phyloP scores from a whole-genome alignment of 2,888 invertebrate genomes.

The Gastracanthus pulcherrimus region DNA sequence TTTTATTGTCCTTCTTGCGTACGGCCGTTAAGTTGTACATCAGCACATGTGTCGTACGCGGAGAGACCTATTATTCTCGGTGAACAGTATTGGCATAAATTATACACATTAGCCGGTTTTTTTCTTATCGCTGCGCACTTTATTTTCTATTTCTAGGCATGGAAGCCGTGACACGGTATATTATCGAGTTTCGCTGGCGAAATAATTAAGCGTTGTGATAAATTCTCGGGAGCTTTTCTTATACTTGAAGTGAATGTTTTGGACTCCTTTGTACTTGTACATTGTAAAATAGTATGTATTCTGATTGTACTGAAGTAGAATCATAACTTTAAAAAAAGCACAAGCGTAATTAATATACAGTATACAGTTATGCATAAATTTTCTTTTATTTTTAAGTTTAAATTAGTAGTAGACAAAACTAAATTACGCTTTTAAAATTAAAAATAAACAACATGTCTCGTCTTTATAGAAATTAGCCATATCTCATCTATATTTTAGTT shows the following conservation, averaged over 20 bases:
- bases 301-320: too few species aligned
- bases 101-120: slow-evolving; percentile 26
- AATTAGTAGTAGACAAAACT: too few species aligned
- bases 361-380: too few species aligned
- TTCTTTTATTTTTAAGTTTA: too few species aligned
- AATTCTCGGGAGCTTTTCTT: background rate
- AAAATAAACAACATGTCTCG: too few species aligned
- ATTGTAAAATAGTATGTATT: background rate
- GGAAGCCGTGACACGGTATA: slow-evolving; percentile 14
- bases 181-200: slow-evolving; percentile 33
- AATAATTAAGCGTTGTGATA: slow-evolving; percentile 10
- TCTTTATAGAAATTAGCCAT: background rate
- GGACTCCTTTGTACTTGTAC: background rate
- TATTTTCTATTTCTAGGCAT: slow-evolving; percentile 31
- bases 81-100: slow-evolving; percentile 33
- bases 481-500: background rate
- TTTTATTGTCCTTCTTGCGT: slow-evolving; percentile 41
- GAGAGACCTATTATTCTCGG: slow-evolving; percentile 3
- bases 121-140: slow-evolving; percentile 13
- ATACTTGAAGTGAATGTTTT: background rate
- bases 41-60: slow-evolving; percentile 5
- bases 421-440: background rate
- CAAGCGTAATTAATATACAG: too few species aligned
- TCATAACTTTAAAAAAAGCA: too few species aligned
- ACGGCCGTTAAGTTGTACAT: slow-evolving; percentile 2